A percentile compares a stretch with the other conserved stretches of the same genome.
Evolutionary conservation across 2,888 invertebrate species (phyloP).

Genomic region (Leucophenga montana): DNA sequence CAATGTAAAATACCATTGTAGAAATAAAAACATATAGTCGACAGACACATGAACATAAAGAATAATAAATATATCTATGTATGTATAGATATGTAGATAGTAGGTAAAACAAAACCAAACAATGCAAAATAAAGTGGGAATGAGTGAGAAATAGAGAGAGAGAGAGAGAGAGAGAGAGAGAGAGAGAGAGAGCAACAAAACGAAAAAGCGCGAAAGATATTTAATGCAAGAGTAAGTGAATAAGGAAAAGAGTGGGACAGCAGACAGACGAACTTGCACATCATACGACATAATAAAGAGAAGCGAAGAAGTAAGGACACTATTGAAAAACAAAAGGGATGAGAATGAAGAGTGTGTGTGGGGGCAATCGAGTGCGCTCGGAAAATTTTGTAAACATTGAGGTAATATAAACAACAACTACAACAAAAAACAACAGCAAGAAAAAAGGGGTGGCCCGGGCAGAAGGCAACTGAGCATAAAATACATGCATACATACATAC

Average conservation of each 20-base stretch:
- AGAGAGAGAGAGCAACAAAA: slow-evolving; percentile 15
- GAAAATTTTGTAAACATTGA: too few relatives aligned
- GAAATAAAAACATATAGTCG: slow-evolving; percentile 33
- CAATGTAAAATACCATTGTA: slow-evolving; percentile 39
- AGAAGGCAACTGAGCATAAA: too few relatives aligned
- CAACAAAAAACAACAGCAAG: too few relatives aligned
- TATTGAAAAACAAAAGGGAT: neutral
- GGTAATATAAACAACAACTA: too few relatives aligned
- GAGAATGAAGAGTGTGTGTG: too few relatives aligned
- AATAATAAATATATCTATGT: neutral
- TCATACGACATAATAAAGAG: slow-evolving; percentile 20
- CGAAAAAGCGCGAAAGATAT: slow-evolving; percentile 34
- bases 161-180: slow-evolving; percentile 29
- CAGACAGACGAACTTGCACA: slow-evolving; percentile 7
- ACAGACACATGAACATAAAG: slow-evolving; percentile 26
- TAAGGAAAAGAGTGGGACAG: slow-evolving; percentile 44
- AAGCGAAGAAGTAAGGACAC: slow-evolving; percentile 12
- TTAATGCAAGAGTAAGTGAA: neutral
- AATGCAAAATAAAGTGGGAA: neutral
- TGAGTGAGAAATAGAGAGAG: neutral
- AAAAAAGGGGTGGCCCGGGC: too few relatives aligned
- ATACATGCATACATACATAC: too few relatives aligned
- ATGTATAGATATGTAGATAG: neutral
- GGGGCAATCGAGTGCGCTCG: too few relatives aligned
- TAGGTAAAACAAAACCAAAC: slow-evolving; percentile 4